phyloP scores from a whole-genome alignment of 2,797 vertebrate genomes.

The Sylvilagus floridanus region DNA sequence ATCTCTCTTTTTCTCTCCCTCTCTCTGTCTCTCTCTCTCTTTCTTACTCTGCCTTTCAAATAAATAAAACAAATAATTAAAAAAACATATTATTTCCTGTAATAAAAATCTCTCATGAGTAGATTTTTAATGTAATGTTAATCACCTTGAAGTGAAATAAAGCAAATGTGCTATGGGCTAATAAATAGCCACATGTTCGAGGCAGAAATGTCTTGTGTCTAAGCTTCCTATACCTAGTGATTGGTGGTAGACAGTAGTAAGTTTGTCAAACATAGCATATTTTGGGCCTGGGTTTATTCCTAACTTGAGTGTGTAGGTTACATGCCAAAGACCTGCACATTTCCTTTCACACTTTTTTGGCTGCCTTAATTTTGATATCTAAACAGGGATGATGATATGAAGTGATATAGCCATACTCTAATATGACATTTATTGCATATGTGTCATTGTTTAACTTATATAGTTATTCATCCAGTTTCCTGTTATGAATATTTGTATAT shows the following conservation, averaged over 20 bases:
- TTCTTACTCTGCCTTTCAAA: too few species aligned
- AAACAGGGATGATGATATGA: background rate
- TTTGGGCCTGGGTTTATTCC: background rate
- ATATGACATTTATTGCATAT: background rate
- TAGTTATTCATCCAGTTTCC: background rate
- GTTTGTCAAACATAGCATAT: background rate
- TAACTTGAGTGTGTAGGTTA: background rate
- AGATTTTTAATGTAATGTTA: background rate
- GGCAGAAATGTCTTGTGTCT: background rate
- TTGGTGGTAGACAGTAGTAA: background rate
- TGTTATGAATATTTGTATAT: slow-evolving; percentile 22
- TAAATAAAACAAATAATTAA: too few species aligned
- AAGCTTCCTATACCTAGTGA: background rate
- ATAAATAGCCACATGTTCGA: background rate
- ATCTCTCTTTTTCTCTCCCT: too few species aligned
- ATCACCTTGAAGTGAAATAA: slow-evolving; percentile 1
- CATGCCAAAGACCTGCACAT: background rate
- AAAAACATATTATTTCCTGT: background rate
- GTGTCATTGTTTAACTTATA: background rate
- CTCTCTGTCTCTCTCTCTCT: too few species aligned
- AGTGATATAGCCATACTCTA: background rate
- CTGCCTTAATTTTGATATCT: background rate
- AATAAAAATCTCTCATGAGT: background rate
- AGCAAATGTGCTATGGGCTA: background rate
- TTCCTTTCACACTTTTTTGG: background rate